Conservation (phyloP, 2,113 vertebrate species). For the Peromyscus polionotus region DNA sequence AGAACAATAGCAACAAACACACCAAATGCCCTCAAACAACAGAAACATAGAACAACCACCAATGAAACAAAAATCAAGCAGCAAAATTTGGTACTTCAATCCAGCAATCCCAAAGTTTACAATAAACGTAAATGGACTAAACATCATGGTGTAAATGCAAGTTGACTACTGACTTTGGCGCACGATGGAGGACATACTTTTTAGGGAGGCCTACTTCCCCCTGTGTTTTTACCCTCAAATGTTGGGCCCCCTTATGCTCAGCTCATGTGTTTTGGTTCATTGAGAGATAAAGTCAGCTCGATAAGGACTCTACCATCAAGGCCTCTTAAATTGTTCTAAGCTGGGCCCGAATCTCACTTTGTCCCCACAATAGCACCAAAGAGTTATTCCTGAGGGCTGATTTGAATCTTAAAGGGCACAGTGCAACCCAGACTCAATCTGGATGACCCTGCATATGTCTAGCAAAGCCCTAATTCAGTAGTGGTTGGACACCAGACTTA, state of each 20-base stretch:
- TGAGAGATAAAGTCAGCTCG: neutral
- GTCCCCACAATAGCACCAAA: neutral
- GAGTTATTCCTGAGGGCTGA: neutral
- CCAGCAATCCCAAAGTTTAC: neutral
- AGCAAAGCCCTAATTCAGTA: neutral
- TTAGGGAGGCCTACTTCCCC: neutral
- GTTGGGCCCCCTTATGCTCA: neutral
- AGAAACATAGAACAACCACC: neutral
- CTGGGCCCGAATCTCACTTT: neutral
- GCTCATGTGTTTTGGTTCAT: too few species aligned
- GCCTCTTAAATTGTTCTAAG: neutral
- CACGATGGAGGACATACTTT: neutral
- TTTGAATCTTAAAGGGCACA: neutral
- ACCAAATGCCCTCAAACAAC: neutral
- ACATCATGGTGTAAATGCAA: neutral
- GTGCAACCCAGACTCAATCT: neutral
- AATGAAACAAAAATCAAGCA: neutral
- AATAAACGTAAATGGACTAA: neutral
- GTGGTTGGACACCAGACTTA: too few species aligned
- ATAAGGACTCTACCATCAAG: neutral
- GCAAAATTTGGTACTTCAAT: neutral
- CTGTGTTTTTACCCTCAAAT: too few species aligned
- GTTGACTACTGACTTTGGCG: neutral
- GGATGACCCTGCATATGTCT: too few species aligned
- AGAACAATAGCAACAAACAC: neutral